Percentiles rank a stretch among this genome's conserved stretches.
These are phyloP conservation scores for Scaptomyza polygonia DNA, from an alignment of 2,888 invertebrate species.

Conservation along the genomic window DNA sequence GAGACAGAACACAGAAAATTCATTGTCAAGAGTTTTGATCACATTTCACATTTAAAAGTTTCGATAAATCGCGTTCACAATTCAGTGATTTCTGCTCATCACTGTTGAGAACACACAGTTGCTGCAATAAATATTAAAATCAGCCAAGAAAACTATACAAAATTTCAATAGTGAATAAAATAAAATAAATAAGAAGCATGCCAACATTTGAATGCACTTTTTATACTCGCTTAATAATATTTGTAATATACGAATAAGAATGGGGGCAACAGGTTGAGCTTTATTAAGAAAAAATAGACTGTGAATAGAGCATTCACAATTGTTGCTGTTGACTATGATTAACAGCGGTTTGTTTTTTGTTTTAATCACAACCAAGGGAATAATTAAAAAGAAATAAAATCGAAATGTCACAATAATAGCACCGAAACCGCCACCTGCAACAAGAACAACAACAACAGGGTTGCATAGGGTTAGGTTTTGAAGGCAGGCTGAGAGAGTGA, in stretches of 20 bases:
- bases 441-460: conserved; percentile 13
- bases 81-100: conserved; percentile 17
- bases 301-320: conserved; percentile 9
- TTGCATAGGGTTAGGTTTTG: conserved; percentile 21
- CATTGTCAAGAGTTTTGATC: background rate
- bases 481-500: too few species aligned
- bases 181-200: background rate
- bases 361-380: conserved; percentile 12
- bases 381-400: conserved; percentile 30
- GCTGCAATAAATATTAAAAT: conserved; percentile 49
- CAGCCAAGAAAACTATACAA: conserved; percentile 47
- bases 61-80: background rate
- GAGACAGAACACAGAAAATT: too few species aligned
- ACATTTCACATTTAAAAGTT: background rate
- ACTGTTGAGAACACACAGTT: conserved; percentile 5
- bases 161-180: conserved; percentile 2
- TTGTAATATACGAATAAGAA: conserved; percentile 1
- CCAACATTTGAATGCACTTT: conserved; percentile 27
- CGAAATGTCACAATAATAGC: conserved; percentile 22
- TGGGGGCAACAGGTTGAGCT: conserved; percentile 39
- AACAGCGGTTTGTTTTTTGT: conserved; percentile 10
- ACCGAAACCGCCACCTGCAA: conserved; percentile 18
- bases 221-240: background rate
- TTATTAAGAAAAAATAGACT: background rate
- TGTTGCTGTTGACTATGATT: conserved; percentile 16